Evolutionary conservation across 2,113 vertebrate genomes (phyloP).

Genomic region (Collichthys lucidus): DNA sequence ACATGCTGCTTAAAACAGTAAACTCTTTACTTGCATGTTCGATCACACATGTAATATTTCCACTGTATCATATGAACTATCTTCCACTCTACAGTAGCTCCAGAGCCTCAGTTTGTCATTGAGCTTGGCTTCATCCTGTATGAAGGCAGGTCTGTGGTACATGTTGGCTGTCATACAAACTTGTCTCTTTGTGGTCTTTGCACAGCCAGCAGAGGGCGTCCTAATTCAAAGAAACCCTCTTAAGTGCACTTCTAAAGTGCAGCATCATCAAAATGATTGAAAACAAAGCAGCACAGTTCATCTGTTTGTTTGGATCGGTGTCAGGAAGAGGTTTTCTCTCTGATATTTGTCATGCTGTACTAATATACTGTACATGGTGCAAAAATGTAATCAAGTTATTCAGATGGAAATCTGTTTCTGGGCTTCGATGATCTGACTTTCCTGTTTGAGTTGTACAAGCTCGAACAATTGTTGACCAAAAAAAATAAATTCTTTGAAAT

Average conservation of each 20-base stretch:
- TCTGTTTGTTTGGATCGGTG: neutral
- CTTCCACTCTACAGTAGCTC: neutral
- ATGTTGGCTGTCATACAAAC: neutral
- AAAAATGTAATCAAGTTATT: neutral
- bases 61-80: neutral
- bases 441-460: neutral
- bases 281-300: conserved; percentile 14
- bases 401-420: neutral
- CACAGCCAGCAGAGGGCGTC: conserved; percentile 70
- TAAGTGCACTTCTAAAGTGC: neutral
- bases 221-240: conserved; percentile 39
- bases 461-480: neutral
- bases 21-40: neutral
- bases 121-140: neutral
- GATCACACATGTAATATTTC: too few relatives aligned
- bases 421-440: neutral
- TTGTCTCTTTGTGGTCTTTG: neutral
- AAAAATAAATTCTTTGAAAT: neutral
- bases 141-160: neutral
- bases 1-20: neutral
- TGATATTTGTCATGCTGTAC: neutral
- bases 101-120: too few relatives aligned
- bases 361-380: neutral
- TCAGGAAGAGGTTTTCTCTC: neutral
- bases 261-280: conserved; percentile 4